A percentile compares a stretch with the other conserved stretches of the same genome.
Conservation (phyloP, 2,888 invertebrate genomes). For the Perizoma flavofasciatum region DNA sequence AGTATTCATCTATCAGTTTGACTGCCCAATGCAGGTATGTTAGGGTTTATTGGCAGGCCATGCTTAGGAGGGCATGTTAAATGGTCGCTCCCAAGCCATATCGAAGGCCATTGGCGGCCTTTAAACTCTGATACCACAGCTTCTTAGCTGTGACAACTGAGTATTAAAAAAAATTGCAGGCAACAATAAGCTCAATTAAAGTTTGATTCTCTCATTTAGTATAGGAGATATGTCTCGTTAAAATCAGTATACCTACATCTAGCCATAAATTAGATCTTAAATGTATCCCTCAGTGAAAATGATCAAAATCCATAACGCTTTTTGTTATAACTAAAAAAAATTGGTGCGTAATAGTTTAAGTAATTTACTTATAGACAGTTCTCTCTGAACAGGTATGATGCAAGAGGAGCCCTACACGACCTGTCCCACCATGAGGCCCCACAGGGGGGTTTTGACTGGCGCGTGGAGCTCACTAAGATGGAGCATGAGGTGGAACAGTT, state of each 20-base stretch:
- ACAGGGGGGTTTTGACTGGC: conserved; percentile 86
- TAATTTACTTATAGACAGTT: conserved; percentile 15
- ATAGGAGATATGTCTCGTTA: too few relatives aligned
- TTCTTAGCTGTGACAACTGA: too few relatives aligned
- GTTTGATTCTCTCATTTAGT: too few relatives aligned
- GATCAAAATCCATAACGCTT: conserved; percentile 9
- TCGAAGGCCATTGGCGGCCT: too few relatives aligned
- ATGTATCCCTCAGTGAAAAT: too few relatives aligned
- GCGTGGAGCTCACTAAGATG: conserved; percentile 86
- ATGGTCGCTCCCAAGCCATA: too few relatives aligned
- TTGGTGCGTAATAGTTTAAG: conserved; percentile 11
- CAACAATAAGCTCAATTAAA: too few relatives aligned
- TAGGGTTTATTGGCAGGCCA: conserved; percentile 6
- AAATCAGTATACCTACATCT: too few relatives aligned
- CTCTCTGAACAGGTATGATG: conserved; percentile 92
- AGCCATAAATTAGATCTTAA: too few relatives aligned
- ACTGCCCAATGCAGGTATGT: conserved; percentile 18
- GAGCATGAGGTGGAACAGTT: conserved; percentile 93
- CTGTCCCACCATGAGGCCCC: conserved; percentile 91
- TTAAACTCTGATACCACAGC: too few relatives aligned
- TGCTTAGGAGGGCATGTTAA: too few relatives aligned
- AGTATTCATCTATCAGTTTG: conserved; percentile 43
- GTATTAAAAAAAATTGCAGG: too few relatives aligned
- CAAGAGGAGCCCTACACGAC: conserved; percentile 95
- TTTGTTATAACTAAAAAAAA: conserved; percentile 9